Conservation (phyloP, 2,797 vertebrate species). For the Sebastes iracundus region DNA sequence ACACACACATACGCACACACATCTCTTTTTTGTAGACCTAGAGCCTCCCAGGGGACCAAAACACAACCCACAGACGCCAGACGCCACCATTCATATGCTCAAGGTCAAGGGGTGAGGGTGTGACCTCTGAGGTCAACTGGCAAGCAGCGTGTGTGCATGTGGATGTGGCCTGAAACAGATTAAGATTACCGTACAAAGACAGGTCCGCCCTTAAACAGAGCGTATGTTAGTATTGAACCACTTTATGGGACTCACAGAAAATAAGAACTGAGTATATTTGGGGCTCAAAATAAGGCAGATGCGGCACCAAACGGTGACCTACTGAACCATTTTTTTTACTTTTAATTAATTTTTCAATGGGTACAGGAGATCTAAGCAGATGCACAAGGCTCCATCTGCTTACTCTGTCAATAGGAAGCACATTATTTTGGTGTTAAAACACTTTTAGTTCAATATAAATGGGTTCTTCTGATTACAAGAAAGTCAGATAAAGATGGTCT, state of each 20-base stretch:
- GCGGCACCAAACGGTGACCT: not conserved
- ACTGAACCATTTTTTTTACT: not conserved
- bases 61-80: conserved; percentile 56
- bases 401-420: not conserved
- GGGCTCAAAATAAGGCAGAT: not conserved
- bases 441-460: not conserved
- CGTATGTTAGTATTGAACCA: no score
- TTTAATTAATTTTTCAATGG: not conserved
- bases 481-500: not conserved
- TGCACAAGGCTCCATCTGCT: not conserved
- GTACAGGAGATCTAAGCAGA: not conserved
- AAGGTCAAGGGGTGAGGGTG: conserved; percentile 52
- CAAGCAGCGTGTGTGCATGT: conserved; percentile 17
- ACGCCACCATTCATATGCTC: conserved; percentile 52
- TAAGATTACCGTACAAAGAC: not conserved
- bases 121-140: conserved; percentile 52
- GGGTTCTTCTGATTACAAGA: not conserved
- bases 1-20: not conserved
- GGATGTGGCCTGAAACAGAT: conserved; percentile 15
- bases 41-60: conserved; percentile 29
- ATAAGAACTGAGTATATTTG: not conserved
- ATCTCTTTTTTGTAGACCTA: conserved; percentile 2
- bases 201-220: not conserved
- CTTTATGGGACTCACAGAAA: not conserved
- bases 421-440: not conserved